phyloP scores from a whole-genome alignment of 2,797 vertebrate species.

The Hydrocynus forskahlii region DNA sequence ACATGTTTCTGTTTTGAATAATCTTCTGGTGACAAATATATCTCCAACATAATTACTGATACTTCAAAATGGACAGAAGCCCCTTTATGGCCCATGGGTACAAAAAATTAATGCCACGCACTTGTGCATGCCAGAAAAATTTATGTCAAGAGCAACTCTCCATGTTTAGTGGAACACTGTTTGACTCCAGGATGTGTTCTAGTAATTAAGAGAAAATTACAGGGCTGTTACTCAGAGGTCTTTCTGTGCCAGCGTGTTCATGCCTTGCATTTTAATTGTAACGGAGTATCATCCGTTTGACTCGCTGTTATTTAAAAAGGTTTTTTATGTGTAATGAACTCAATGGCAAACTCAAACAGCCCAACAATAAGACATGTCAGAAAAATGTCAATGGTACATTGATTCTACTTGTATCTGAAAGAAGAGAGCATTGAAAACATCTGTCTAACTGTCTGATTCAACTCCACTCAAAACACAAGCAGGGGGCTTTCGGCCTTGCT shows the following conservation, averaged over 20 bases:
- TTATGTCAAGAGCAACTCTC: conserved; percentile 51
- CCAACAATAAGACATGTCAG: not conserved
- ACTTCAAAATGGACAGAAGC: conserved; percentile 52
- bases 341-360: conserved; percentile 1
- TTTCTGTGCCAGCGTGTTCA: conserved; percentile 33
- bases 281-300: conserved; percentile 13
- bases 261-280: conserved; percentile 52
- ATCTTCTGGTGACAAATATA: conserved; percentile 51
- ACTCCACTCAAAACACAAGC: conserved; percentile 8
- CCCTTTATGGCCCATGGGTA: conserved; percentile 47
- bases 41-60: conserved; percentile 50
- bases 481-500: conserved; percentile 22
- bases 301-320: conserved; percentile 33
- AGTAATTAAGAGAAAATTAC: conserved; percentile 64
- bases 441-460: not conserved
- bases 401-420: conserved; percentile 10
- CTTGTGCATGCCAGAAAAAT: conserved; percentile 51
- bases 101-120: conserved; percentile 52
- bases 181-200: conserved; percentile 53
- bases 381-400: not conserved
- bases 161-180: conserved; percentile 49
- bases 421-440: not conserved
- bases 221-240: conserved; percentile 50
- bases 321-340: conserved; percentile 40
- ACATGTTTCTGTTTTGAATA: not conserved